Conservation (phyloP, 2,113 vertebrate species). For the Pseudorhombus dupliciocellatus region DNA sequence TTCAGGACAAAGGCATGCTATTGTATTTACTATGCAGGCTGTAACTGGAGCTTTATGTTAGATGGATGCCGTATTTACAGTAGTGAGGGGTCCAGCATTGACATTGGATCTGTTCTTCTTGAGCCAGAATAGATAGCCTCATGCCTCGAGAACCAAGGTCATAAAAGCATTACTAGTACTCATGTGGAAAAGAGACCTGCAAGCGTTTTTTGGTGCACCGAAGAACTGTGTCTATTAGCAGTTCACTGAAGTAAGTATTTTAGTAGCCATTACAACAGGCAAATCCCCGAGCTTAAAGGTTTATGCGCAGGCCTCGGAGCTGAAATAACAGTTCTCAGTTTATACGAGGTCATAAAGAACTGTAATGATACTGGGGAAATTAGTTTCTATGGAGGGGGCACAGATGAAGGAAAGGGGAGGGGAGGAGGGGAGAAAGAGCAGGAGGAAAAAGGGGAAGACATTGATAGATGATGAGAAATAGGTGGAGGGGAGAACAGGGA, state of each 20-base stretch:
- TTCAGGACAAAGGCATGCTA: slow-evolving; percentile 22
- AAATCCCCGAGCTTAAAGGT: slow-evolving; percentile 72
- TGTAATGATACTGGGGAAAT: slow-evolving; percentile 77
- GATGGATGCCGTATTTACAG: slow-evolving; percentile 23
- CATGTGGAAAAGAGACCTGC: slow-evolving; percentile 70
- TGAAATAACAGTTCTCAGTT: slow-evolving; percentile 76
- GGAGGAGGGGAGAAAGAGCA: neutral
- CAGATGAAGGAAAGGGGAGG: slow-evolving; percentile 30
- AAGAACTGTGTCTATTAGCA: slow-evolving; percentile 64
- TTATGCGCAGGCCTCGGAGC: slow-evolving; percentile 69
- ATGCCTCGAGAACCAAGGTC: slow-evolving; percentile 34
- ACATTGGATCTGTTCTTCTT: slow-evolving; percentile 29
- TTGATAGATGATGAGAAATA: slow-evolving; percentile 21
- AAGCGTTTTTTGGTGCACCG: slow-evolving; percentile 59
- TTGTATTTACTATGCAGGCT: slow-evolving; percentile 47
- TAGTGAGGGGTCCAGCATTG: slow-evolving; percentile 13
- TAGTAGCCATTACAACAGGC: slow-evolving; percentile 74
- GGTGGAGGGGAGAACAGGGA: neutral
- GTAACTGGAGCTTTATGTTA: slow-evolving; percentile 48
- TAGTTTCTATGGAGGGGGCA: slow-evolving; percentile 66
- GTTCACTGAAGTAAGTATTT: slow-evolving; percentile 71
- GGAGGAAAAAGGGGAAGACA: neutral
- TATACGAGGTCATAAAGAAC: slow-evolving; percentile 80
- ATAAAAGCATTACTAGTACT: slow-evolving; percentile 42
- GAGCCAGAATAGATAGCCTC: slow-evolving; percentile 29